A percentile compares a stretch with the other conserved stretches of the same genome.
Conservation (phyloP, 2,797 vertebrate species). For the Rhodeus uyekii region DNA sequence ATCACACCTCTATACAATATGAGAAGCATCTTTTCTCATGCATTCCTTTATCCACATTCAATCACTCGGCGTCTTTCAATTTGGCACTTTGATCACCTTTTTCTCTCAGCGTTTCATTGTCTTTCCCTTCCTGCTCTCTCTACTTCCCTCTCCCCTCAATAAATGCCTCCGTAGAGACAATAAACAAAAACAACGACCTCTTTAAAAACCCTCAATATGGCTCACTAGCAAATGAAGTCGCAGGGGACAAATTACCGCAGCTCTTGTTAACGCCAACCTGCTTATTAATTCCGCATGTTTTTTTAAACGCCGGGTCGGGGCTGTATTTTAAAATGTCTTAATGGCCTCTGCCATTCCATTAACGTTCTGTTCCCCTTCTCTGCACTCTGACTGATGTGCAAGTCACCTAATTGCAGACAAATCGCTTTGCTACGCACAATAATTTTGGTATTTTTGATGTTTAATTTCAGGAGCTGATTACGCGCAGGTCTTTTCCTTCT, state of each 20-base stretch:
- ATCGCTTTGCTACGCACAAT: slow-evolving; percentile 83
- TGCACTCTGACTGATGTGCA: slow-evolving; percentile 71
- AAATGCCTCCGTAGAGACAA: slow-evolving; percentile 61
- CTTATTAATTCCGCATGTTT: slow-evolving; percentile 75
- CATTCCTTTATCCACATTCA: slow-evolving; percentile 37
- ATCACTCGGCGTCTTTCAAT: slow-evolving; percentile 6
- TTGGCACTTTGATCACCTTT: slow-evolving; percentile 20
- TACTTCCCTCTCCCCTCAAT: slow-evolving; percentile 45
- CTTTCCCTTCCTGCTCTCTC: background rate
- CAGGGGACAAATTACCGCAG: slow-evolving; percentile 64
- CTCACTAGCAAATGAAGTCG: slow-evolving; percentile 69
- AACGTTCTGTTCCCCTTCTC: slow-evolving; percentile 40
- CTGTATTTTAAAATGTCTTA: slow-evolving; percentile 64
- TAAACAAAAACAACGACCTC: slow-evolving; percentile 67
- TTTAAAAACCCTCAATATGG: slow-evolving; percentile 69
- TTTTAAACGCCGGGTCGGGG: slow-evolving; percentile 68
- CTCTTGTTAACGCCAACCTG: slow-evolving; percentile 70
- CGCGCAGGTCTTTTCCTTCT: slow-evolving; percentile 39
- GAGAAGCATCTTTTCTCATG: slow-evolving; percentile 10
- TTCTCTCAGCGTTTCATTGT: slow-evolving; percentile 38
- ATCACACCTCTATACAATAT: background rate
- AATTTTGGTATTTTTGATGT: slow-evolving; percentile 80
- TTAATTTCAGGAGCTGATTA: slow-evolving; percentile 84
- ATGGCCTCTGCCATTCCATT: slow-evolving; percentile 58
- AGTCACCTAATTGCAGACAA: slow-evolving; percentile 82